phyloP scores from a whole-genome alignment of 2,113 vertebrate genomes.

The Dicerorhinus sumatrensis region DNA sequence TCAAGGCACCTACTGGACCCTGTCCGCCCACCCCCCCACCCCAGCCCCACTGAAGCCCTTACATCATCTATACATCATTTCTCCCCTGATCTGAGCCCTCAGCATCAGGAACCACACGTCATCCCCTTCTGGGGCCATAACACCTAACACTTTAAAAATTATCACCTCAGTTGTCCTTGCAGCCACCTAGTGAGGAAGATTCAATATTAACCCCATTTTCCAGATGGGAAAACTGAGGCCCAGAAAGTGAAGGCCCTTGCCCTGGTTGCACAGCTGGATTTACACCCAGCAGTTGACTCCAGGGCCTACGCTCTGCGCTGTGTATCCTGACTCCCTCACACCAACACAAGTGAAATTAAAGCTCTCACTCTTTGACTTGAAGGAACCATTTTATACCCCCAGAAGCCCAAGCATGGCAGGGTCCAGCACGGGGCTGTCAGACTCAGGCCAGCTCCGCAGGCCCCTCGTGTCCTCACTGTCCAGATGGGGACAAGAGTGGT shows the following conservation, averaged over 20 bases:
- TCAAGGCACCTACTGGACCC: neutral
- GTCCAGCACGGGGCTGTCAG: neutral
- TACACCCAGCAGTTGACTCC: neutral
- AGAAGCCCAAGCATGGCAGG: neutral
- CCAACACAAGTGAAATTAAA: neutral
- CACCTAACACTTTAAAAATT: neutral
- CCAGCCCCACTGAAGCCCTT: neutral
- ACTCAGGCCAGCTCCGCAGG: neutral
- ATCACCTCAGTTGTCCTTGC: neutral
- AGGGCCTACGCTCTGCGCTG: neutral
- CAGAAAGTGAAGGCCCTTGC: neutral
- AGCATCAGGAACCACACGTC: neutral
- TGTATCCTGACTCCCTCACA: neutral
- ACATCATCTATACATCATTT: neutral
- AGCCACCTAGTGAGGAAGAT: neutral
- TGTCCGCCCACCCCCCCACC: rapidly evolving
- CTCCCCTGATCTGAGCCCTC: too few species aligned
- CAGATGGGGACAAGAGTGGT: neutral
- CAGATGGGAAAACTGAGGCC: neutral
- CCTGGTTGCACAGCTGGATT: neutral
- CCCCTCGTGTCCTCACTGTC: neutral
- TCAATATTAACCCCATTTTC: neutral
- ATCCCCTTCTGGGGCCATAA: neutral
- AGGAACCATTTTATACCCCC: neutral
- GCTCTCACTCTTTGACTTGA: neutral